Evolutionary conservation across 2,888 invertebrate species (phyloP).

Genomic region (Carcina quercana): DNA sequence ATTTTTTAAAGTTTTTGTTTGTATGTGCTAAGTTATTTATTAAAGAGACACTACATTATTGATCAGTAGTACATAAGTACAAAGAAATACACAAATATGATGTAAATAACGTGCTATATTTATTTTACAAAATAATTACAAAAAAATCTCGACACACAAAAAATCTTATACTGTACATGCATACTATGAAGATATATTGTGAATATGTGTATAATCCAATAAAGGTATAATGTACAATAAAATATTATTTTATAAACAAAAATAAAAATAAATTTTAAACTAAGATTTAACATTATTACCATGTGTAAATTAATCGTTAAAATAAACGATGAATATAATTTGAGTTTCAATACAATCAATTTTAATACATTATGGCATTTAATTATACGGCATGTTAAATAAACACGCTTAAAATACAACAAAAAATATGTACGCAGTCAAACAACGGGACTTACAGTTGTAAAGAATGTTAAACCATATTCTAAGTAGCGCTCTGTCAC

Average conservation of each 20-base stretch:
- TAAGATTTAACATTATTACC: constrained; percentile 42
- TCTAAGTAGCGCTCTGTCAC: too few relatives aligned
- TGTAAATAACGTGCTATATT: constrained; percentile 75
- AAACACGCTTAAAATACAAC: constrained; percentile 72
- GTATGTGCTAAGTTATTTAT: too few relatives aligned
- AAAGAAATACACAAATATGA: too few relatives aligned
- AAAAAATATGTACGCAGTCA: constrained; percentile 60
- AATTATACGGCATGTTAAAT: constrained; percentile 63
- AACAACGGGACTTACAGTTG: too few relatives aligned
- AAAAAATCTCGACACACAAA: constrained; percentile 67
- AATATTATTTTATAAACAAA: constrained; percentile 34
- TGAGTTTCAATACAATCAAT: constrained; percentile 39
- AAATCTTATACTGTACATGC: constrained; percentile 66
- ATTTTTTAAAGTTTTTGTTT: too few relatives aligned
- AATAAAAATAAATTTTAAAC: constrained; percentile 42
- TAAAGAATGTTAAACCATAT: constrained; percentile 6
- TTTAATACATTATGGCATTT: constrained; percentile 70
- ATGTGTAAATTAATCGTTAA: constrained; percentile 39
- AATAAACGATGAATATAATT: constrained; percentile 46
- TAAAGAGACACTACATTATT: too few relatives aligned
- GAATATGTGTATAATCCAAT: constrained; percentile 31
- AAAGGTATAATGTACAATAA: constrained; percentile 56
- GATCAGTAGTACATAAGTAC: too few relatives aligned
- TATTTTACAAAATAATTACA: constrained; percentile 73
- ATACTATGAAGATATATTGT: constrained; percentile 58